A percentile compares a stretch with the other conserved stretches of the same genome.
Evolutionary conservation across 2,113 vertebrate genomes (phyloP).

Genomic region (Crotophaga sulcirostris): DNA sequence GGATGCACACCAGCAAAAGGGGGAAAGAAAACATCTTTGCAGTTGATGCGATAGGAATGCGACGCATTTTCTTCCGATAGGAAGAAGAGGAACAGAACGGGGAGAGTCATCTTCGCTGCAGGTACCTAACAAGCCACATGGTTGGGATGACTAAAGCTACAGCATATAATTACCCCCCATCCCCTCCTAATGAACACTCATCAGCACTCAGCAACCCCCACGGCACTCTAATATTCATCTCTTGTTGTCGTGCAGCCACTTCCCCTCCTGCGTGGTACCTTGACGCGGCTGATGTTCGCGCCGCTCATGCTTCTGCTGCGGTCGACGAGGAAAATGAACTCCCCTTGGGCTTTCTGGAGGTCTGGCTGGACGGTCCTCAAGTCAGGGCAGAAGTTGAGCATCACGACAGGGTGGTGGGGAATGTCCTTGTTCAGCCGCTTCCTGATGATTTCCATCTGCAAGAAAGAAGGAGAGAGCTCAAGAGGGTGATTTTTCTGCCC

Average conservation of each 20-base stretch:
- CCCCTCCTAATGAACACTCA: not conserved
- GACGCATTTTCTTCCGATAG: too few species aligned
- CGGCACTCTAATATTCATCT: not conserved
- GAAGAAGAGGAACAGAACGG: not conserved
- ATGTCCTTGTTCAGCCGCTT: conserved; percentile 94
- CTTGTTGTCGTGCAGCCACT: not conserved
- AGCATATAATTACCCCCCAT: not conserved
- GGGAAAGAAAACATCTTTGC: not conserved
- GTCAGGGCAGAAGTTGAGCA: conserved; percentile 96
- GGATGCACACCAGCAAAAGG: not conserved
- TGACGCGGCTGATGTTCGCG: conserved; percentile 79
- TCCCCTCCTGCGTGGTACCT: conserved; percentile 74
- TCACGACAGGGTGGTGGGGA: conserved; percentile 89
- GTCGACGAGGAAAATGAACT: conserved; percentile 95
- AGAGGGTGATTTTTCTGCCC: not conserved
- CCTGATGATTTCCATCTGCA: conserved; percentile 88
- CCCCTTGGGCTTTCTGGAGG: conserved; percentile 84
- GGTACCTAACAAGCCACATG: not conserved
- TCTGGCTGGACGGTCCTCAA: conserved; percentile 79
- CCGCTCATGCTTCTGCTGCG: conserved; percentile 90
- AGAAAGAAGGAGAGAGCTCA: not conserved
- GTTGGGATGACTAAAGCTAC: not conserved
- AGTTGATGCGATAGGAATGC: not conserved
- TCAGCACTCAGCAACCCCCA: not conserved
- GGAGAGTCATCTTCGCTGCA: not conserved